Percentiles rank a stretch among this genome's conserved stretches.
These are phyloP conservation scores for Gastrophryne carolinensis DNA, from an alignment of 2,797 vertebrate genomes.

Conservation along the genomic window DNA sequence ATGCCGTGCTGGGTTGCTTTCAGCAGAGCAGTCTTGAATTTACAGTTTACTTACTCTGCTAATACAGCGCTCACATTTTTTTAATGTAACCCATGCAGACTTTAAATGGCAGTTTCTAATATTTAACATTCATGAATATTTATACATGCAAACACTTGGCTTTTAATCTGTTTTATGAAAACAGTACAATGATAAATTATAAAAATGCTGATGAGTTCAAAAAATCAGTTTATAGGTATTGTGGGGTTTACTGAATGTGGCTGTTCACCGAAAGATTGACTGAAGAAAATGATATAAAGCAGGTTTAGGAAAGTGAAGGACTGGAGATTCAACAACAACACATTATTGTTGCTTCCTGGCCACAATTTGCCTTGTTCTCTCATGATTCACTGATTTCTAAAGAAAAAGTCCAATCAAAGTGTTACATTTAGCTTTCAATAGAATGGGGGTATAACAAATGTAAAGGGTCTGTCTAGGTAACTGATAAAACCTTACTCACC, in stretches of 20 bases:
- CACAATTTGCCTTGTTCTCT: too few relatives aligned
- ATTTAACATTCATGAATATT: conserved; percentile 28
- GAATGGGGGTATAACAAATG: too few relatives aligned
- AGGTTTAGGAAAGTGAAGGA: too few relatives aligned
- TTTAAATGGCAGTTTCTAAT: conserved; percentile 3
- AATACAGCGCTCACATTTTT: neutral
- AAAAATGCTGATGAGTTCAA: neutral
- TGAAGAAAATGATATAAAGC: too few relatives aligned
- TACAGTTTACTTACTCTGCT: neutral
- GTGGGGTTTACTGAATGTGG: neutral
- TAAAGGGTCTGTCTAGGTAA: too few relatives aligned
- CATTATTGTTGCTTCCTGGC: too few relatives aligned
- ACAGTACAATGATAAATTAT: conserved; percentile 6
- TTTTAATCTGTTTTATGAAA: conserved; percentile 32
- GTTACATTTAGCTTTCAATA: too few relatives aligned
- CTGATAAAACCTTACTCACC: too few relatives aligned
- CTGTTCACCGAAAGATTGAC: too few relatives aligned
- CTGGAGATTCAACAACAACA: too few relatives aligned
- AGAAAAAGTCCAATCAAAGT: too few relatives aligned
- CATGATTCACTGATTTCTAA: too few relatives aligned
- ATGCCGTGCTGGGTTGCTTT: neutral
- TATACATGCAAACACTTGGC: neutral
- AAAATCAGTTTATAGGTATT: conserved; percentile 16
- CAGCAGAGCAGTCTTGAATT: neutral
- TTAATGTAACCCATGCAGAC: neutral